Percentiles rank a stretch among this genome's conserved stretches.
These are phyloP conservation scores for Callithrix jacchus DNA, from an alignment of 2,113 vertebrate genomes.

Conservation along the genomic window DNA sequence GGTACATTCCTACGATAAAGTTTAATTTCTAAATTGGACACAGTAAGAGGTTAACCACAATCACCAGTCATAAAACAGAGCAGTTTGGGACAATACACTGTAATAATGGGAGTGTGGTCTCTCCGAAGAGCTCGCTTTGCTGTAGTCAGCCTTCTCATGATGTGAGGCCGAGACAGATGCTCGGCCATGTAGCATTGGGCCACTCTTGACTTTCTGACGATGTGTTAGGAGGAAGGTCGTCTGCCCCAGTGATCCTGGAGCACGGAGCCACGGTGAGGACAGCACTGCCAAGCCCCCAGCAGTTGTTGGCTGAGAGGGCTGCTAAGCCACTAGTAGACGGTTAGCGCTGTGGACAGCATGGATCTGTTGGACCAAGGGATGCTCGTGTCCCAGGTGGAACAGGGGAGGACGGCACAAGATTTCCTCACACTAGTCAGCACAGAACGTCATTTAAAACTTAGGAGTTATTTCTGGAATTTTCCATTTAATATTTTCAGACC, in stretches of 20 bases:
- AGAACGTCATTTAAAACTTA: not conserved
- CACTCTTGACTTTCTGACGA: not conserved
- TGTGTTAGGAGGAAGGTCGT: not conserved
- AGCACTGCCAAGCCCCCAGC: not conserved
- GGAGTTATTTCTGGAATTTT: not conserved
- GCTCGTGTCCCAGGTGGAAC: not conserved
- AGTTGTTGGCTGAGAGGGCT: not conserved
- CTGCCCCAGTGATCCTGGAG: not conserved
- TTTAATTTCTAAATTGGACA: not conserved
- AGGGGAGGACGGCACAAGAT: not conserved
- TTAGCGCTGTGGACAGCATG: fast-evolving
- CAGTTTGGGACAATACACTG: not conserved
- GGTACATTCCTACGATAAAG: not conserved
- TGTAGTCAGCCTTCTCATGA: not conserved
- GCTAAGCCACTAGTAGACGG: not conserved
- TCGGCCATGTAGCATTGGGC: not conserved
- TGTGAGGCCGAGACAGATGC: not conserved
- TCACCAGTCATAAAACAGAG: not conserved
- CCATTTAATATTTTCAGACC: not conserved
- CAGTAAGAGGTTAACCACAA: not conserved
- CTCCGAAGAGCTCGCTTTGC: not conserved
- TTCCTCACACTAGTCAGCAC: not conserved
- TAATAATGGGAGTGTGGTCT: not conserved
- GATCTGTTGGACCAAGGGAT: not conserved
- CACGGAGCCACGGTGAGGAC: not conserved